Conservation (phyloP, 2,888 invertebrate species). For the Ornithoptera priamus region DNA sequence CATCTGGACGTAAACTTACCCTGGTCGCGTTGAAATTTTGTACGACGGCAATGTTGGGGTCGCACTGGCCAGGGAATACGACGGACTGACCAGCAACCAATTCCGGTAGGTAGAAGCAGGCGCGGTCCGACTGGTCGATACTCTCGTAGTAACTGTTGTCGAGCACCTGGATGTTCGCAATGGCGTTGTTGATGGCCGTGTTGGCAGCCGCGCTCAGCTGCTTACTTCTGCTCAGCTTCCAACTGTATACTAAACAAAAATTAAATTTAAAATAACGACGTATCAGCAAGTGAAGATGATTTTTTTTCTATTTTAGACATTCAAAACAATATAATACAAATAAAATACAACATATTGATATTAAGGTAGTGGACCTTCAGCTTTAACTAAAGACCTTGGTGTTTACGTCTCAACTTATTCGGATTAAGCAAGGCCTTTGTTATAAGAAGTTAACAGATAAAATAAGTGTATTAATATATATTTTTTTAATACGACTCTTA, state of each 20-base stretch:
- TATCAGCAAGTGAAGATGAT: too few relatives aligned
- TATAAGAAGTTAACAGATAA: too few relatives aligned
- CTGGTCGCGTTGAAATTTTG: conserved; percentile 45
- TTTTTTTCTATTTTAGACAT: too few relatives aligned
- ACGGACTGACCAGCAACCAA: conserved; percentile 46
- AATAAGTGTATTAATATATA: too few relatives aligned
- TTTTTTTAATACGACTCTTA: conserved; percentile 34
- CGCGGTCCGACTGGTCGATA: conserved; percentile 46
- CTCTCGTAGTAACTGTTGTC: conserved; percentile 50
- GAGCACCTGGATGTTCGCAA: conserved; percentile 44
- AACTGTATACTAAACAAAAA: conserved; percentile 55
- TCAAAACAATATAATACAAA: too few relatives aligned
- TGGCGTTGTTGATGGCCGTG: conserved; percentile 43
- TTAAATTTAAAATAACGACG: too few relatives aligned
- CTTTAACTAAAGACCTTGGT: too few relatives aligned
- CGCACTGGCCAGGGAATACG: conserved; percentile 56
- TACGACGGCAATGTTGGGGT: conserved; percentile 45
- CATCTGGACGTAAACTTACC: conserved; percentile 40
- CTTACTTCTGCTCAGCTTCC: conserved; percentile 59
- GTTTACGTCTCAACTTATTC: too few relatives aligned
- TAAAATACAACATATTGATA: too few relatives aligned
- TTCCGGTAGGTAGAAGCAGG: conserved; percentile 60
- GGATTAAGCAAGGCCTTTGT: too few relatives aligned
- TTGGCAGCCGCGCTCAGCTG: conserved; percentile 40
- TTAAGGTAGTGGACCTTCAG: too few relatives aligned